Percentiles rank a stretch among this genome's conserved stretches.
These are phyloP conservation scores for Oscheius sp. DNA, from an alignment of 2,888 invertebrate genomes.

Conservation along the genomic window DNA sequence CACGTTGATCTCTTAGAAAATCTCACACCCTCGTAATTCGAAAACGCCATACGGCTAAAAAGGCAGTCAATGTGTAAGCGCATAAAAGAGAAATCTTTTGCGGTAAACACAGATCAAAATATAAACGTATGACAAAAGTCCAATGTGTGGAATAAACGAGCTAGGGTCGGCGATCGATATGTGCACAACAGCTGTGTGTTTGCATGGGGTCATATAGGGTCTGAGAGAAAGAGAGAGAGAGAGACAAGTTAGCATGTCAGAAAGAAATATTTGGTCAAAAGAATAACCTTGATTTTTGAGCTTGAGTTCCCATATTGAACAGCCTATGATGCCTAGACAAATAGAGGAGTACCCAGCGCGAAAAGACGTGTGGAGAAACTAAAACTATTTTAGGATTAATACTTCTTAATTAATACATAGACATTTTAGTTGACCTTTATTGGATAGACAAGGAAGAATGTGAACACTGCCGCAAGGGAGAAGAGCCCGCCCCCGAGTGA, in stretches of 20 bases:
- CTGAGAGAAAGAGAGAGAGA: neutral
- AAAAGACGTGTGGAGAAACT: neutral
- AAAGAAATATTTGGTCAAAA: neutral
- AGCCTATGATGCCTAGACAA: constrained; percentile 17
- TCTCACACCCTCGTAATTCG: constrained; percentile 28
- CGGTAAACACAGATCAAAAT: too few species aligned
- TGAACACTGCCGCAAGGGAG: constrained; percentile 14
- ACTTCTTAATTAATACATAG: too few species aligned
- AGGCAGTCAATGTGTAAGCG: neutral
- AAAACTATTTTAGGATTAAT: too few species aligned
- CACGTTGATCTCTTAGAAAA: constrained; percentile 16
- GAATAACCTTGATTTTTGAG: constrained; percentile 10
- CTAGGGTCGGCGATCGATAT: constrained; percentile 24
- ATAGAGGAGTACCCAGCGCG: neutral
- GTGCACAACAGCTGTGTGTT: constrained; percentile 35
- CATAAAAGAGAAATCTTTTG: too few species aligned
- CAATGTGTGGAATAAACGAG: neutral
- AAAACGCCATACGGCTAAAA: neutral
- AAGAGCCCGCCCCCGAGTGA: constrained; percentile 31
- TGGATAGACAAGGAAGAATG: constrained; percentile 1
- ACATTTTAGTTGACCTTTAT: neutral
- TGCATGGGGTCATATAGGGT: constrained; percentile 2
- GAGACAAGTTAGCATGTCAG: neutral
- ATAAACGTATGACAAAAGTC: neutral
- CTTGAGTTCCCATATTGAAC: neutral